Evolutionary conservation across 2,113 vertebrate species (phyloP), one percentile per base, ranked within the genome.

Genomic region (Plecotus auritus): DNA sequence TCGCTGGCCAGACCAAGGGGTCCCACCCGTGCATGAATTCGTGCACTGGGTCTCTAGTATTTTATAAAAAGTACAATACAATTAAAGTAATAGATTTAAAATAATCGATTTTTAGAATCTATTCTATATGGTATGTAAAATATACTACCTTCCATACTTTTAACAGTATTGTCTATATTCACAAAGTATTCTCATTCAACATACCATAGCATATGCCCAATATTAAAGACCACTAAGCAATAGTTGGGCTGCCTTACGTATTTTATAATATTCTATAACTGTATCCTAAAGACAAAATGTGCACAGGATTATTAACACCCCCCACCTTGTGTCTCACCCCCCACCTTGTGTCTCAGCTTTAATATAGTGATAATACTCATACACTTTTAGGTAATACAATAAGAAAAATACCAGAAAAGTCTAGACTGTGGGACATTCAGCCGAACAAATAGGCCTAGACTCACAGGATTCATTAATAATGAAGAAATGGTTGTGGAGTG

Each of bases 231-330:
- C 35, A 77, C 23, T 54, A 86, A 23, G 69, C 35, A 97, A 54
- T 3, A 86, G 37, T 40, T 93, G 76, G 23, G 40, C 35, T 88
- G 66, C 22, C 51, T 84, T 64, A 95, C 7, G 56, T 78, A 81
- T 81, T 95, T 88, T 85, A 76, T 70, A 72, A 86, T 87, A 93
- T 64, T 92, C 45, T 87, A 1, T 61, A 91, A 84, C 17, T 90
- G 42, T 37, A 82, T 85, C 66, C 72, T 70, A 3, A 95, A 90
- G 74, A 72, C 45, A 91, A 96, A 95, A 86, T 42, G 35, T 49
- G 22, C 37, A 86, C 5, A 59, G 35, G 59, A 89, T 85, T 87
- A 86, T 54, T 78, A 78, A 69, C 22, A 69, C 8, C 23, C 23
- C 23, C 23, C 22, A 54, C 17, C 51, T 54, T 54, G 51, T 12